Conservation (phyloP, 2,113 vertebrate species). For the Mustela nigripes region DNA sequence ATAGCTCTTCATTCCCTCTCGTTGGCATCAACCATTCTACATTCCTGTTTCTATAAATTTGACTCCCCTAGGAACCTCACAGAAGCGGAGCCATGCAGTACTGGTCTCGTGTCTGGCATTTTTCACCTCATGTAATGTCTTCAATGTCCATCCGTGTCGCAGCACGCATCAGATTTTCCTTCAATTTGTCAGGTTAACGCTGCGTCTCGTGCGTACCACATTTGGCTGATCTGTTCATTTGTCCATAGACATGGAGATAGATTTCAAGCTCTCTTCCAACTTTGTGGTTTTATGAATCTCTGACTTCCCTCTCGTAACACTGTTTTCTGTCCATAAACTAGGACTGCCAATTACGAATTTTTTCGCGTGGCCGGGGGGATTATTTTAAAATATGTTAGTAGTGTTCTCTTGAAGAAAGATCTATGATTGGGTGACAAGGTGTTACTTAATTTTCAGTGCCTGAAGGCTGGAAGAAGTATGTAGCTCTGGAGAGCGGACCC, state of each 20-base stretch:
- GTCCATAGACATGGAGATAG: not conserved
- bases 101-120: not conserved
- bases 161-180: not conserved
- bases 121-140: not conserved
- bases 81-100: not conserved
- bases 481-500: not conserved
- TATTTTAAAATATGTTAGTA: slow-evolving; percentile 16
- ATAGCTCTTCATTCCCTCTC: not conserved
- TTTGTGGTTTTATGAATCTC: slow-evolving; percentile 24
- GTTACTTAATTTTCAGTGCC: not conserved
- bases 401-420: slow-evolving; percentile 46
- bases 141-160: not conserved
- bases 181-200: not conserved
- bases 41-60: not conserved
- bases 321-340: not conserved
- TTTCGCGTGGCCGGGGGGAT: accelerated
- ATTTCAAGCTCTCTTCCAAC: not conserved
- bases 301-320: slow-evolving; percentile 14
- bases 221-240: not conserved
- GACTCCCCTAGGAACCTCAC: not conserved
- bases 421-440: not conserved
- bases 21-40: not conserved
- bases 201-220: not conserved
- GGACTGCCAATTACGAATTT: not conserved
- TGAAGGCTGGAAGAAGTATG: not conserved